A percentile compares a stretch with the other conserved stretches of the same genome.
Evolutionary conservation across 2,797 vertebrate species (phyloP).

Genomic region (Phyllotis vaccarum): DNA sequence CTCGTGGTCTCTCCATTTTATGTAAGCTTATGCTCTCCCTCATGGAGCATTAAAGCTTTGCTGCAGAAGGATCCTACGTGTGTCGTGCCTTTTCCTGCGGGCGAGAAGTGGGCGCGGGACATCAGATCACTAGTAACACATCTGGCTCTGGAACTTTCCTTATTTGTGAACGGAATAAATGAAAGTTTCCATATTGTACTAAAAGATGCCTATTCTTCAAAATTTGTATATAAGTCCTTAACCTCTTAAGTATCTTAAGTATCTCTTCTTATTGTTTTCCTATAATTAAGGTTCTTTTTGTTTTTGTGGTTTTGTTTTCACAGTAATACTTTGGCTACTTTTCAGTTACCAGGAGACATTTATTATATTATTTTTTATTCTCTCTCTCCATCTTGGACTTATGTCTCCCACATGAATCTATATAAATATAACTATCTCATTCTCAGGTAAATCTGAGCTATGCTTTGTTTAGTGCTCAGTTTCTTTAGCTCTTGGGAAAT

Average conservation of each 20-base stretch:
- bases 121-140: constrained; percentile 2
- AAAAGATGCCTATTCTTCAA: constrained; percentile 20
- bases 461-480: not conserved
- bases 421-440: constrained; percentile 38
- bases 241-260: not conserved
- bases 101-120: no score
- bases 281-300: not conserved
- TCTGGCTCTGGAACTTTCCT: not conserved
- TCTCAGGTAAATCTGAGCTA: constrained; percentile 59
- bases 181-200: not conserved
- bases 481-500: constrained; percentile 49
- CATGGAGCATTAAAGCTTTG: no score
- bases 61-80: no score
- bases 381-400: not conserved
- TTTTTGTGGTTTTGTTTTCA: constrained; percentile 60
- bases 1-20: no score
- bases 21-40: no score
- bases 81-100: no score
- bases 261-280: constrained; percentile 57
- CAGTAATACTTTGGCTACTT: constrained; percentile 58
- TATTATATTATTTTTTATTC: not conserved
- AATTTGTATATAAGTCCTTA: constrained; percentile 34
- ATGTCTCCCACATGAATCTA: not conserved
- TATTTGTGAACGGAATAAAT: constrained; percentile 15
- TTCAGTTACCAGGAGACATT: constrained; percentile 32